Base-by-base conservation (phyloP, 2,888 invertebrate species). In the Tachina lurida region DNA sequence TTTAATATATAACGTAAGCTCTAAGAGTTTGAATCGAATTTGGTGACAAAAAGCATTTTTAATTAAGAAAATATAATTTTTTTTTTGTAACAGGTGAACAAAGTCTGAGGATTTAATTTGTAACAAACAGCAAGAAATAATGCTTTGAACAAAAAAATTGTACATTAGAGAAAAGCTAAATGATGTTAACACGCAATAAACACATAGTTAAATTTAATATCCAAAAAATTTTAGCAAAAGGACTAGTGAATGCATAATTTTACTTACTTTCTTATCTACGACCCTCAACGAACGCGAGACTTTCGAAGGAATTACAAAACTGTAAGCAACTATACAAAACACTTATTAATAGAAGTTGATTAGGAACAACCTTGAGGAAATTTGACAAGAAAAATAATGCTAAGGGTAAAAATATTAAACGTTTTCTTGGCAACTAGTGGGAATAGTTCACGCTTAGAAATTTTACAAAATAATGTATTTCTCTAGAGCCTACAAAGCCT, bases 171-270 rank as follows among this genome's bases (percentile, higher is more conserved):
- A 13, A 54, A 56, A 13, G 10, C 45, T 43, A 45, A 71, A 71
- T 58, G 49, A 62, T 74, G 49, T 62, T 19, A 74, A 47, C 74
- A 74, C 74, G 74, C 62, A 49, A 62, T 13, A 71, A 71, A 71
- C 70, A 56, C 60, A 41, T 60, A 39, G 22, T 56, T 43, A 45
- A 22, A 58, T 1, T 12, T 41, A 39, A 56, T 39, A 73, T 15
- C 22, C 49, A 58, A 13, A 17, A 22, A 22, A 19, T 60, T n/a
- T 39, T 9, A 62, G 3, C 5, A 41, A 43, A 68, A 43, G 41
- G 17, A 4, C 13, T 43, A 43, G 7, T 10, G 39, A 31, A 62
- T 17, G 41, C 41, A 17, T 39, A 41, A 39, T 41, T 60, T 19
- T 54, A 10, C 19, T 58, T 31, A 58, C 15, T 7, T 31, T 0